Base-by-base conservation (phyloP, 2,888 invertebrate genomes). In the Masnerella sp. region DNA sequence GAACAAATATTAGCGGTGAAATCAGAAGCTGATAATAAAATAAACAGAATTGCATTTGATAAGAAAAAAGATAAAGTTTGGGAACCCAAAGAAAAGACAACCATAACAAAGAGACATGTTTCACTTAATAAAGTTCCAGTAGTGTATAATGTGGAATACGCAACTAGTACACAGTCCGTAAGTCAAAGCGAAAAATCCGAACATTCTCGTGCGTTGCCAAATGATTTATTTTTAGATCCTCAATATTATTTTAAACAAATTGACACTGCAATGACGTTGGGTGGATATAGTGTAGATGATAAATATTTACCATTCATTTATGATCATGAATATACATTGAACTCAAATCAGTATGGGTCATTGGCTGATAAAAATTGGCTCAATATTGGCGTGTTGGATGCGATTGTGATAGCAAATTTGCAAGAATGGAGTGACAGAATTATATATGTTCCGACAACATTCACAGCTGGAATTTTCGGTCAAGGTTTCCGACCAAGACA, bases 171-270 rank as follows among this genome's bases (percentile, higher is more conserved):
- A n/a, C n/a, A n/a, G n/a, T 47, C 47, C 7, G 32, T 61, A 4
- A 5, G 32, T 2, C 61, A 61, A 49, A 61, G 61, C 11, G 49
- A 61, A n/a, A 61, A 30, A 20, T 49, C 49, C n/a, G 28, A 7
- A 30, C 61, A 61, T 11, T 47, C 47, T 1, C 38, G 15, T 7
- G 61, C 61, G 11, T 11, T 61, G 28, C 1, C 2, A 1, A 61
- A 49, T 22, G 62, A 34, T 12, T 43, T 62, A 42, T 62, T 62
- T 17, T 4, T 42, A 0, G 62, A 62, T 30, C 0, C 8, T 5
- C 42, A 51, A 1, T 62, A 62, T 34, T 62, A 62, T n/a, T 14
- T 28, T 11, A 4, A 12, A 8, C 2, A 11, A 14, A 17, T 9
- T 8, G 43, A 43, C 1, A 2, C 11, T 5, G 2, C 9, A 7